phyloP scores from a whole-genome alignment of 2,113 vertebrate genomes.

The Melospiza georgiana region DNA sequence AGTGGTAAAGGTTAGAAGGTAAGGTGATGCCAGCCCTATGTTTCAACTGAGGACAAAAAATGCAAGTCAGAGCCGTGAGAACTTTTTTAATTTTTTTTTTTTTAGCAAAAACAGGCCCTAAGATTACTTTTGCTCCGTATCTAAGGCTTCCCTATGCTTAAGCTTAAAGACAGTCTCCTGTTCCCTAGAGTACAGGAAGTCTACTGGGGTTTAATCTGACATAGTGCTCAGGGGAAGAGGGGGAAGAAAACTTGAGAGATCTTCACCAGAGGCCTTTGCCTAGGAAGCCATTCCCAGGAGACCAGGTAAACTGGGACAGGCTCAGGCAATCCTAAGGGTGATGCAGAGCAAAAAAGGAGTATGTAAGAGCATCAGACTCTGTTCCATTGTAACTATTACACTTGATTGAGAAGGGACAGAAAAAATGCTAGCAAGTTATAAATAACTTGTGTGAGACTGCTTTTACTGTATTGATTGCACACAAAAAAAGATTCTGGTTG shows the following conservation, averaged over 20 bases:
- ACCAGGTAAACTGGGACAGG: not conserved
- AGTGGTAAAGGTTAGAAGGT: not conserved
- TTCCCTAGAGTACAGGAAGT: not conserved
- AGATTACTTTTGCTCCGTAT: not conserved
- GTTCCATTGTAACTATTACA: not conserved
- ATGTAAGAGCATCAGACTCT: not conserved
- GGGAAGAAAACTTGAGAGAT: not conserved
- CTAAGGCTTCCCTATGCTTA: not conserved
- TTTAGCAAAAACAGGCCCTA: not conserved
- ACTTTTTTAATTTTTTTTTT: not conserved
- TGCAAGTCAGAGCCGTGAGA: not conserved
- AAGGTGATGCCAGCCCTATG: not conserved
- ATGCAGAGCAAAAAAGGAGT: not conserved
- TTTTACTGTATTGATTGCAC: slow-evolving; percentile 15
- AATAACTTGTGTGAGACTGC: not conserved
- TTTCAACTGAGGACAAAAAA: not conserved
- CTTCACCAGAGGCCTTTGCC: not conserved
- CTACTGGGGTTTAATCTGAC: not conserved
- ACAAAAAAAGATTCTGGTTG: not conserved
- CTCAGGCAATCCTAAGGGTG: not conserved
- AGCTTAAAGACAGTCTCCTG: not conserved
- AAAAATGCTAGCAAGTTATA: not conserved
- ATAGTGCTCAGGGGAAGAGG: not conserved
- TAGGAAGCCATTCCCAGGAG: not conserved
- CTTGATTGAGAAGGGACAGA: not conserved